Base-by-base conservation (phyloP, 2,113 vertebrate species). In the Muscicapa adusta region DNA sequence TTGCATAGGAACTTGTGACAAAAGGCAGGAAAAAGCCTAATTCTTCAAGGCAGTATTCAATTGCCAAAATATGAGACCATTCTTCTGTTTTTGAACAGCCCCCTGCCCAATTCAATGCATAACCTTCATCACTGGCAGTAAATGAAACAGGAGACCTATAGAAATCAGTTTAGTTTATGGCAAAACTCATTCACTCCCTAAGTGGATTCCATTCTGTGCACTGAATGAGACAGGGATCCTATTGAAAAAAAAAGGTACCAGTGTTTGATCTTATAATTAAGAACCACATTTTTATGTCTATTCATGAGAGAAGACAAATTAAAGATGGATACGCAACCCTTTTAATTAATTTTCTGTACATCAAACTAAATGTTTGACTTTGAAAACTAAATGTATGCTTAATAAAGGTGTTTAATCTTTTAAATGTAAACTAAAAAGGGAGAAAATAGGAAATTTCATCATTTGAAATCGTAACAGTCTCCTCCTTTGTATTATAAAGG, bases 1-100 rank as follows among this genome's bases (percentile, higher is more conserved):
- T 73, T n/a, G 74, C 36, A 68, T 10, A 90, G 75, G 68, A 95
- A 71, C 75, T 61, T 2, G 3, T 67, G 78, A 91, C 85, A 96
- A 85, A 45, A 91, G 91, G 62, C 89, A 96, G 74, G 63, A 70
- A 95, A 95, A 88, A 86, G 79, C 47, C 82, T 85, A 83, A 50
- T 94, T 88, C 75, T 94, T 85, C 78, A 84, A 36, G 68, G 72
- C 67, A 88, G 56, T 67, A 88, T 95, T 96, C 88, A 96, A 31
- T 38, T 86, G 78, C 78, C 88, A 91, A 85, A 93, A 91, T 87
- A 90, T 67, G 28, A 95, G 88, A 74, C 67, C 60, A 91, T 91
- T 93, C 70, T 94, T 89, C 85, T 85, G 45, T 4, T 94, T 92
- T 85, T 83, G 65, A 93, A 88, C 81, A 93, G 87, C 36, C 38